Conservation (phyloP, 1,140 invertebrate species). For the Tigriopus japonicus region DNA sequence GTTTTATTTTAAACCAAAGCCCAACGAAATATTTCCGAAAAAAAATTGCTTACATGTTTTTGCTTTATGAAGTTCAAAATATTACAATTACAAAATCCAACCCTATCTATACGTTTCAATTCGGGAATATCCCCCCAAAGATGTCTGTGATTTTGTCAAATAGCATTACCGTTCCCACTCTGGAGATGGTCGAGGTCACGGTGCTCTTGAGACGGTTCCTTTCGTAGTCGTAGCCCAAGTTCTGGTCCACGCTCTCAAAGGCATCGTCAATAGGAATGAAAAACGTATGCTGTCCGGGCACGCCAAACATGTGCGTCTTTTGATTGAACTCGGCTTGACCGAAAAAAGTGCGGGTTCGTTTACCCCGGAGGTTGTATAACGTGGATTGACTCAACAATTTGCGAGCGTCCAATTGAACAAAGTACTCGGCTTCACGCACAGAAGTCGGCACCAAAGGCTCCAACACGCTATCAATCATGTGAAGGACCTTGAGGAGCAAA, state of each 20-base stretch:
- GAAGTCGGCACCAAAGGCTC: constrained; percentile 9
- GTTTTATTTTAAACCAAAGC: no score
- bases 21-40: no score
- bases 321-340: constrained; percentile 44
- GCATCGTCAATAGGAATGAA: constrained; percentile 76
- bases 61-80: no score
- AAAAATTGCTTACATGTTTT: no score
- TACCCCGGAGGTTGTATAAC: constrained; percentile 12
- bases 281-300: constrained; percentile 58
- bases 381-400: constrained; percentile 14
- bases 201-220: background rate
- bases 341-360: constrained; percentile 31
- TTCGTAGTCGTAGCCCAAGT: constrained; percentile 15
- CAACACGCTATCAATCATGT: constrained; percentile 16
- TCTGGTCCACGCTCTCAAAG: constrained; percentile 41
- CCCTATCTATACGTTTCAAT: no score
- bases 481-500: no score
- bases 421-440: background rate
- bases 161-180: no score
- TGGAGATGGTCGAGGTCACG: background rate
- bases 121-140: no score
- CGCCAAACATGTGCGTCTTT: constrained; percentile 50
- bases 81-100: no score
- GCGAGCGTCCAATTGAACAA: constrained; percentile 8
- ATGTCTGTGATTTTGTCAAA: no score